Conservation (phyloP, 2,888 invertebrate species). For the Andrena bucephala region DNA sequence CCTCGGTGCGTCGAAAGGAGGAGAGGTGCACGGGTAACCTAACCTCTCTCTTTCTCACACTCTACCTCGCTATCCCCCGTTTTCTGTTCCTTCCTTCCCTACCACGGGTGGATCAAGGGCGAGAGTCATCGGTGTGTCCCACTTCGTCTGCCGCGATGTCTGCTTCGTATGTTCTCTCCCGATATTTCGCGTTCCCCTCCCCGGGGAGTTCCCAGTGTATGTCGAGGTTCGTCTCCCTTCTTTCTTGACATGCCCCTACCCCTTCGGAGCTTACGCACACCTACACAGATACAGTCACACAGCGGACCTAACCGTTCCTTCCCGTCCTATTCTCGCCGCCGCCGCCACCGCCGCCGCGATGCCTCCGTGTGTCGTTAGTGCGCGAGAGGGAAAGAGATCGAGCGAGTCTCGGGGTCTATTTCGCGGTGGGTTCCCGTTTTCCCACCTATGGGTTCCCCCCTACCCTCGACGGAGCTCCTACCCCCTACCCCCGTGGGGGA, state of each 20-base stretch:
- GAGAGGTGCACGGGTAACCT: slow-evolving; percentile 70
- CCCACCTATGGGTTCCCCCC: slow-evolving; percentile 78
- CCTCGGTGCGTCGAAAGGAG: slow-evolving; percentile 65
- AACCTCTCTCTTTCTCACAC: slow-evolving; percentile 65
- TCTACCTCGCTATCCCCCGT: slow-evolving; percentile 54
- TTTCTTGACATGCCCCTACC: slow-evolving; percentile 82
- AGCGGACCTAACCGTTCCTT: slow-evolving; percentile 67
- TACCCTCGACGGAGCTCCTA: slow-evolving; percentile 73
- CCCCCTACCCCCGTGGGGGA: slow-evolving; percentile 76
- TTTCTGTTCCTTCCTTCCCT: slow-evolving; percentile 65
- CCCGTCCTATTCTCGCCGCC: slow-evolving; percentile 67
- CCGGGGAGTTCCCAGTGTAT: slow-evolving; percentile 71
- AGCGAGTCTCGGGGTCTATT: slow-evolving; percentile 72
- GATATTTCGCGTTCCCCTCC: slow-evolving; percentile 78
- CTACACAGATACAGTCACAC: slow-evolving; percentile 31
- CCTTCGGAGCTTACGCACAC: slow-evolving; percentile 60
- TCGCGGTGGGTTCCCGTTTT: slow-evolving; percentile 78
- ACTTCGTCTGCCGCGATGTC: slow-evolving; percentile 77
- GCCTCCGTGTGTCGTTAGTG: slow-evolving; percentile 46
- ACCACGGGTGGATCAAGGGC: slow-evolving; percentile 69
- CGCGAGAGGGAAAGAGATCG: slow-evolving; percentile 64
- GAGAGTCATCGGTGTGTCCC: slow-evolving; percentile 73
- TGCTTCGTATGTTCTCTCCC: slow-evolving; percentile 77
- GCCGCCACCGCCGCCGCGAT: slow-evolving; percentile 35
- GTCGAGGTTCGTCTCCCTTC: slow-evolving; percentile 80